phyloP scores from a whole-genome alignment of 2,113 vertebrate species.

The Lagopus muta region DNA sequence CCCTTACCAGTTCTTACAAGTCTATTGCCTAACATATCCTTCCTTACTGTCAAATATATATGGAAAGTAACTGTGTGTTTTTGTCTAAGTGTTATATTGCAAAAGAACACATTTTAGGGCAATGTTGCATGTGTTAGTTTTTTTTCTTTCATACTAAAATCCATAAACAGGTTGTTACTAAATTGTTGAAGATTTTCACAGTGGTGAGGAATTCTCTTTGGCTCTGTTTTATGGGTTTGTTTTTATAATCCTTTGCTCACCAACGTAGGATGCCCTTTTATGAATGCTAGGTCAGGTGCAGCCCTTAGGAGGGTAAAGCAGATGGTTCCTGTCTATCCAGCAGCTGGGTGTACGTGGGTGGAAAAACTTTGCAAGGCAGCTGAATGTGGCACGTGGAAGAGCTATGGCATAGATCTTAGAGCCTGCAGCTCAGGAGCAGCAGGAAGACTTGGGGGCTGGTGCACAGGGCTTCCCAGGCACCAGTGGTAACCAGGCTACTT shows the following conservation, averaged over 20 bases:
- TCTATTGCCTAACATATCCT: background rate
- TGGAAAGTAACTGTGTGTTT: background rate
- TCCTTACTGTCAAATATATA: background rate
- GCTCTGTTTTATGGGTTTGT: background rate
- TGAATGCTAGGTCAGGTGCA: constrained; percentile 23
- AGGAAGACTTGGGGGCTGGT: background rate
- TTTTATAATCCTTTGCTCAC: background rate
- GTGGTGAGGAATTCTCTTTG: background rate
- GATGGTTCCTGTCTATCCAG: constrained; percentile 50
- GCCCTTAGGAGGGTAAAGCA: constrained; percentile 20
- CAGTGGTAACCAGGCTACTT: background rate
- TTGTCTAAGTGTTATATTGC: background rate
- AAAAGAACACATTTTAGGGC: background rate
- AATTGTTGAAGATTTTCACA: background rate
- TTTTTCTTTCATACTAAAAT: background rate
- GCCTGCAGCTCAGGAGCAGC: background rate
- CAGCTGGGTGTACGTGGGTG: background rate
- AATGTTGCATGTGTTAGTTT: background rate
- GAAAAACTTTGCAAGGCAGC: constrained; percentile 23
- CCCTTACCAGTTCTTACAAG: background rate
- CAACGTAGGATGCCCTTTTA: background rate
- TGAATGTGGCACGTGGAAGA: background rate
- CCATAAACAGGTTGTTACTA: background rate
- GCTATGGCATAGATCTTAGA: background rate
- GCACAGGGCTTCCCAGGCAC: background rate